phyloP scores from a whole-genome alignment of 2,888 invertebrate genomes.

The Dioctria rufipes region DNA sequence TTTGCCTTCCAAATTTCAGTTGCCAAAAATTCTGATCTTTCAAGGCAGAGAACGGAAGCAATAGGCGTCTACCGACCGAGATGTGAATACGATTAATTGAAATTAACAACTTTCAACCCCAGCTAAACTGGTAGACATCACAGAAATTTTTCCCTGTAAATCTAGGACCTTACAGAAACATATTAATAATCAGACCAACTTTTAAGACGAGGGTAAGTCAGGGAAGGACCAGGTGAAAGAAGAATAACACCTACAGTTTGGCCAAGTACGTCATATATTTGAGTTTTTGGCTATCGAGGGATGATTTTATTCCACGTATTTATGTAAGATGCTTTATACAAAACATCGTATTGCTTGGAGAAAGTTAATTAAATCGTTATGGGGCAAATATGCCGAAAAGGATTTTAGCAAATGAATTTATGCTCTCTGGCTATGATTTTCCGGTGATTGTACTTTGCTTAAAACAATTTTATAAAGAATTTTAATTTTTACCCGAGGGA shows the following conservation, averaged over 20 bases:
- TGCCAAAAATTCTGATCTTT: slow-evolving; percentile 17
- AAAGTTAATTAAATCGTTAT: slow-evolving; percentile 56
- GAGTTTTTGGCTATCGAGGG: background rate
- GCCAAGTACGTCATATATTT: background rate
- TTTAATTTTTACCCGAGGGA: slow-evolving; percentile 16
- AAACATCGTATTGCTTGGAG: slow-evolving; percentile 25
- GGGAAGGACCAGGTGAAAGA: background rate
- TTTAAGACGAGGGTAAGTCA: background rate
- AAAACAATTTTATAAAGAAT: slow-evolving; percentile 27
- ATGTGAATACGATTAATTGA: slow-evolving; percentile 42
- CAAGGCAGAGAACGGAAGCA: slow-evolving; percentile 10
- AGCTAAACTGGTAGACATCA: background rate
- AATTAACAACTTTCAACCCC: slow-evolving; percentile 43
- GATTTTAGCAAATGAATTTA: slow-evolving; percentile 53
- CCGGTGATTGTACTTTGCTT: background rate
- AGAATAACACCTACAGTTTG: background rate
- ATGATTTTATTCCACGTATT: slow-evolving; percentile 6
- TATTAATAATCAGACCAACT: slow-evolving; percentile 37
- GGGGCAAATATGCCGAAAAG: slow-evolving; percentile 45
- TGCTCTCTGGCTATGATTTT: slow-evolving; percentile 4
- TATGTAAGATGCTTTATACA: slow-evolving; percentile 15
- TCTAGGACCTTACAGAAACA: slow-evolving; percentile 23
- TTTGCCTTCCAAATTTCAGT: slow-evolving; percentile 46
- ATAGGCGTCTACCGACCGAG: slow-evolving; percentile 17
- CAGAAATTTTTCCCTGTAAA: background rate